phyloP scores from a whole-genome alignment of 1,140 invertebrate species.

The Amphibalanus amphitrite region DNA sequence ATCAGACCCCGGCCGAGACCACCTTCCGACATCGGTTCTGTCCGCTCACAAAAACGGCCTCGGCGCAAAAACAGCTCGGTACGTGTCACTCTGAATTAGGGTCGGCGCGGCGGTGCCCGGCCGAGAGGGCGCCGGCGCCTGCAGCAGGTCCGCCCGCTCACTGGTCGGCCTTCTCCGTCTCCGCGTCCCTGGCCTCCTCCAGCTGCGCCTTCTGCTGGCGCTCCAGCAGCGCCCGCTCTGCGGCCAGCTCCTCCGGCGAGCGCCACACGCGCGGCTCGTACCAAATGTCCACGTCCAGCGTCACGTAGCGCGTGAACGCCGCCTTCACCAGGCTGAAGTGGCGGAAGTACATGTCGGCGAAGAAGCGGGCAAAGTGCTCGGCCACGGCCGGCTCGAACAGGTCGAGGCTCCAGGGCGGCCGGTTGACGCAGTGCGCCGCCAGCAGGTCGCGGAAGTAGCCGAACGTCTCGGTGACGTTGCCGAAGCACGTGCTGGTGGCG shows the following conservation, averaged over 20 bases:
- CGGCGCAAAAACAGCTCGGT: no score
- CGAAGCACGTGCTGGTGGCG: neutral
- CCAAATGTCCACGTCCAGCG: neutral
- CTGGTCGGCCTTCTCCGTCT: neutral
- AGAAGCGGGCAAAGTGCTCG: neutral
- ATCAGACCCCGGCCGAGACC: no score
- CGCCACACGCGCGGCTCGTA: neutral
- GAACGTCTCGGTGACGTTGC: neutral
- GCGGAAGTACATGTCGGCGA: slow-evolving; percentile 1
- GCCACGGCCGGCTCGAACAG: neutral
- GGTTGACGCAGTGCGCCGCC: neutral
- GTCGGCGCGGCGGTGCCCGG: no score
- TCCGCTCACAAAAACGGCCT: no score
- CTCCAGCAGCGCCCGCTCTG: no score
- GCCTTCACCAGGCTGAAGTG: neutral
- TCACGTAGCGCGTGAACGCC: neutral
- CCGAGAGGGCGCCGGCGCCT: no score
- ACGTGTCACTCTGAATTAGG: no score
- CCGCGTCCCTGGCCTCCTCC: neutral
- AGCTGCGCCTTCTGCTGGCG: no score
- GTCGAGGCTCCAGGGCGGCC: neutral
- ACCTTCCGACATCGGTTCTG: no score
- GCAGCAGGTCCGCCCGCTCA: neutral
- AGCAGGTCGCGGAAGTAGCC: neutral
- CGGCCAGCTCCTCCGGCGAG: neutral